Evolutionary conservation across 2,888 invertebrate genomes (phyloP).

Genomic region (Prosapia bicincta): DNA sequence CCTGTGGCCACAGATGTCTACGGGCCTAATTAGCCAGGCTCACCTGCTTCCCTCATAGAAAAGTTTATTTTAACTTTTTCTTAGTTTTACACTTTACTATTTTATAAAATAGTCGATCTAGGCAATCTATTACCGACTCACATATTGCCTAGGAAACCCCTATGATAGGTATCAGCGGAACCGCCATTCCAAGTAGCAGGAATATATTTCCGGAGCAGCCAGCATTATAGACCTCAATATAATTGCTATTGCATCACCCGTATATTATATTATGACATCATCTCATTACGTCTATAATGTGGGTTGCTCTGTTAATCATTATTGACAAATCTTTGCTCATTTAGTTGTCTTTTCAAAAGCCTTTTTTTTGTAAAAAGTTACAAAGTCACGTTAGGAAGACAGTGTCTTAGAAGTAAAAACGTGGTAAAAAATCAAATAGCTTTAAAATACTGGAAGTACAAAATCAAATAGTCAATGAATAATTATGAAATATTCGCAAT

Average conservation of each 20-base stretch:
- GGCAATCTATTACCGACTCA: neutral
- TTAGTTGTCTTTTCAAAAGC: no score
- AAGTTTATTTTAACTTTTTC: neutral
- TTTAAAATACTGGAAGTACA: no score
- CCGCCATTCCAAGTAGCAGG: neutral
- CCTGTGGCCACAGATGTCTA: neutral
- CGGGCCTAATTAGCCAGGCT: neutral
- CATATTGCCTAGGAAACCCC: neutral
- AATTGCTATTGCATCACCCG: neutral
- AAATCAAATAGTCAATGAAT: no score
- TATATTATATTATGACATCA: neutral
- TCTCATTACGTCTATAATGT: neutral
- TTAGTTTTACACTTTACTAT: neutral
- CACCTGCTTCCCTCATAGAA: neutral
- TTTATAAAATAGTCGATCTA: neutral
- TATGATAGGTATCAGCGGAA: neutral
- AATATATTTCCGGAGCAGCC: neutral
- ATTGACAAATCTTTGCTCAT: no score
- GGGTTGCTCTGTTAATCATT: no score
- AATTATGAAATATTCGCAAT: no score
- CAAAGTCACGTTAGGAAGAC: no score
- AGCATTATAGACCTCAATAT: neutral
- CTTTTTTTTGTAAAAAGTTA: no score
- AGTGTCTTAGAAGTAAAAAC: no score
- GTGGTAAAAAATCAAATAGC: no score